These are phyloP conservation scores for Drosophila parthenogenetica DNA, from an alignment of 2,888 invertebrate species.

Conservation along the genomic window DNA sequence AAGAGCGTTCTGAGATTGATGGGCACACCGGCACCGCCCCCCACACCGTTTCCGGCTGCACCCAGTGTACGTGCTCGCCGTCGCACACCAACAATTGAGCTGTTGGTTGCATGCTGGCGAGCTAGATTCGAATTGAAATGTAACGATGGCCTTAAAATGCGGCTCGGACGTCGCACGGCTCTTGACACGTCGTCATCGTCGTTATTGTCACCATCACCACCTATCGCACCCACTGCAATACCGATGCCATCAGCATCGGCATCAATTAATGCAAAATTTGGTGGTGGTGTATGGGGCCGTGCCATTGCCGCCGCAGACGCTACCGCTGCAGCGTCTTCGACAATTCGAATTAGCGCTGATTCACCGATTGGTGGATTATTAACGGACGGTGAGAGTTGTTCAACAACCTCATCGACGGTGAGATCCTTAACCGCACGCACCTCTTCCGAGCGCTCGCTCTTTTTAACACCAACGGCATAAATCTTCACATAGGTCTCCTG, in stretches of 20 bases:
- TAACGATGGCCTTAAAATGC: slow-evolving; percentile 43
- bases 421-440: slow-evolving; percentile 85
- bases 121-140: slow-evolving; percentile 64
- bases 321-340: slow-evolving; percentile 37
- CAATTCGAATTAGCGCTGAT: slow-evolving; percentile 51
- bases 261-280: slow-evolving; percentile 40
- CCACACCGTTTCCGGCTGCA: slow-evolving; percentile 9
- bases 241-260: slow-evolving; percentile 27
- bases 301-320: slow-evolving; percentile 20
- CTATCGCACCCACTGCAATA: slow-evolving; percentile 4
- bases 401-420: slow-evolving; percentile 54
- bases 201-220: slow-evolving; percentile 11
- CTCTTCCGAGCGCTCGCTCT: slow-evolving; percentile 95
- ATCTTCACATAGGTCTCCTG: slow-evolving; percentile 96
- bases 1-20: slow-evolving; percentile 66
- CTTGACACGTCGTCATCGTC: slow-evolving; percentile 34
- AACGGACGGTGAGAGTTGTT: slow-evolving; percentile 48
- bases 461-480: slow-evolving; percentile 95
- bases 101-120: slow-evolving; percentile 72
- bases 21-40: slow-evolving; percentile 30
- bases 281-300: slow-evolving; percentile 46
- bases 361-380: slow-evolving; percentile 39
- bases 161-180: slow-evolving; percentile 46
- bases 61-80: slow-evolving; percentile 76
- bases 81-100: slow-evolving; percentile 77